A percentile compares a stretch with the other conserved stretches of the same genome.
phyloP scores from a whole-genome alignment of 2,888 invertebrate species.

The Cenopis cana region DNA sequence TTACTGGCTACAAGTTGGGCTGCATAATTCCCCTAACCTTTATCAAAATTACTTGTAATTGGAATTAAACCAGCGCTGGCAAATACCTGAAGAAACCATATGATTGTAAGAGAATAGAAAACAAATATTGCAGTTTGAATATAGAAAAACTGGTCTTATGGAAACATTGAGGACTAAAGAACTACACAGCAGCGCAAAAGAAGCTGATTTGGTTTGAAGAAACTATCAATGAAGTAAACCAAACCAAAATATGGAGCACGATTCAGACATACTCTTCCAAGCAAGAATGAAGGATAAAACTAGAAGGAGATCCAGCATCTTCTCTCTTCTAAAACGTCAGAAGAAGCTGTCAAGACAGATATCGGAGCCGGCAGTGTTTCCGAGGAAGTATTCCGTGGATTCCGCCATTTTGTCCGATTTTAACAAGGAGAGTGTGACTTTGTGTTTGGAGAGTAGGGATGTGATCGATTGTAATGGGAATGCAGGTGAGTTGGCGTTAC shows the following conservation, averaged over 20 bases:
- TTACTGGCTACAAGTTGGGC: neutral
- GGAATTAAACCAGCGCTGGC: neutral
- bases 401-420: conserved; percentile 70
- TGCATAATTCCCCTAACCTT: neutral
- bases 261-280: conserved; percentile 55
- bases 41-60: neutral
- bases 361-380: conserved; percentile 64
- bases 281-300: conserved; percentile 65
- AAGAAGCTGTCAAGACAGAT: conserved; percentile 70
- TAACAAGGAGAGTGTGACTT: conserved; percentile 54
- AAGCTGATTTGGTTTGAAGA: neutral
- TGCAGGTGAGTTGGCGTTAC: conserved; percentile 60
- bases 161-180: neutral
- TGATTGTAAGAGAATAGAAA: neutral
- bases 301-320: conserved; percentile 72
- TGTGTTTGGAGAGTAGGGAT: conserved; percentile 54
- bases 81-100: neutral
- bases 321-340: conserved; percentile 67
- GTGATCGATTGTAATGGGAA: conserved; percentile 59
- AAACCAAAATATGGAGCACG: conserved; percentile 60
- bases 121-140: neutral
- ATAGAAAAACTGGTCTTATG: neutral
- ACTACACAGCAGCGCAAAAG: neutral
- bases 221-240: conserved; percentile 10
- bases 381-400: conserved; percentile 71